Percentiles rank a stretch among this genome's conserved stretches.
phyloP scores from a whole-genome alignment of 2,113 vertebrate genomes.

The Percina caprodes region DNA sequence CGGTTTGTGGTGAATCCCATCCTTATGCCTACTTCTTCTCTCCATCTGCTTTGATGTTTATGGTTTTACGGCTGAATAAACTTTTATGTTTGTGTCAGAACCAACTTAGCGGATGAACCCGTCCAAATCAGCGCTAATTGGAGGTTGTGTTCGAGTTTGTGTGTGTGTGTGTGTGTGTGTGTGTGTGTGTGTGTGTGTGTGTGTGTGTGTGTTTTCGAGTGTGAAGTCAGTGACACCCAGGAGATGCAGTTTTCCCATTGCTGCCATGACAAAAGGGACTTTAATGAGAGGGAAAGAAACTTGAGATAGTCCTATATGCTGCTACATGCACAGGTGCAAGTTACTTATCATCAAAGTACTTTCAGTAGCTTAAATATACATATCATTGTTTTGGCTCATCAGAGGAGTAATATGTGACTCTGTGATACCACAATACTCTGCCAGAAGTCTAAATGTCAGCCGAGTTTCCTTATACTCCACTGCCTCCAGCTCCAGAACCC shows the following conservation, averaged over 20 bases:
- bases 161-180: conserved; percentile 15
- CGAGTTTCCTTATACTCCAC: conserved; percentile 36
- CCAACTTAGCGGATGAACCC: conserved; percentile 6
- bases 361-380: not conserved
- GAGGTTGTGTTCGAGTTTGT: conserved; percentile 2
- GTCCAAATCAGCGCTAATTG: conserved; percentile 42
- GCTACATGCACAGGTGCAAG: not conserved
- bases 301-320: not conserved
- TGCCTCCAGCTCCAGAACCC: conserved; percentile 29
- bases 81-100: conserved; percentile 36
- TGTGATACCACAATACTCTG: conserved; percentile 20
- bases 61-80: conserved; percentile 6
- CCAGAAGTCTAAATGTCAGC: conserved; percentile 22
- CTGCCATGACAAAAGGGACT: conserved; percentile 19
- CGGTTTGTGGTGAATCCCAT: conserved; percentile 9
- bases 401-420: conserved; percentile 29
- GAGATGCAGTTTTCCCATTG: not conserved
- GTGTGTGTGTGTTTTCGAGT: not conserved
- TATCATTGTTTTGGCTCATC: not conserved
- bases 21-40: not conserved
- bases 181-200: not conserved
- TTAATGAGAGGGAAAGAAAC: conserved; percentile 4
- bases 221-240: conserved; percentile 16
- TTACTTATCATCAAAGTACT: not conserved
- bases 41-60: conserved; percentile 22